These are phyloP conservation scores for Heteractis magnifica DNA, from an alignment of 92 coral and sea anemone genomes.

Conservation along the genomic window DNA sequence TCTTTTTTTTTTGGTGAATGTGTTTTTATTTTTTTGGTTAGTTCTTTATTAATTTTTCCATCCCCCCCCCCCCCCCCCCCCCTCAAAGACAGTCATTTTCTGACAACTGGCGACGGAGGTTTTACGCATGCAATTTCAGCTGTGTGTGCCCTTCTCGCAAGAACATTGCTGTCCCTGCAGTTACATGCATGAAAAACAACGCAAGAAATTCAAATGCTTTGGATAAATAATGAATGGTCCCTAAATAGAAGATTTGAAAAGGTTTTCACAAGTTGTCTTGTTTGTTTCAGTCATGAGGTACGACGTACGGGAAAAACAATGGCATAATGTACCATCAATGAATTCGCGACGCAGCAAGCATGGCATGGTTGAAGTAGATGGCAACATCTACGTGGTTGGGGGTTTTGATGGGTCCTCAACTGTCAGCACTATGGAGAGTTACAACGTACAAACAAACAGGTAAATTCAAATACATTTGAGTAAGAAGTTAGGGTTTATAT, in stretches of 20 bases:
- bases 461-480: background rate
- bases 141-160: too few species aligned
- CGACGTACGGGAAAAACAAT: conserved; percentile 90
- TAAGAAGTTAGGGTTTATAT: background rate
- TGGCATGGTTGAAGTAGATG: conserved; percentile 91
- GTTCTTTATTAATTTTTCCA: too few species aligned
- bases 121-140: too few species aligned
- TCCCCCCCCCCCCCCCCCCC: too few species aligned
- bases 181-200: too few species aligned
- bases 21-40: too few species aligned
- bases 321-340: conserved; percentile 90
- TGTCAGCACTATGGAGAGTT: conserved; percentile 81
- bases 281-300: conserved; percentile 66
- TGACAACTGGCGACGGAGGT: too few species aligned
- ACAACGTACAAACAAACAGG: conserved; percentile 78
- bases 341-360: conserved; percentile 89
- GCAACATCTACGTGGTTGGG: conserved; percentile 85
- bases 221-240: too few species aligned
- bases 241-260: background rate
- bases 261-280: background rate
- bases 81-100: too few species aligned
- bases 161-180: too few species aligned
- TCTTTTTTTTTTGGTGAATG: too few species aligned
- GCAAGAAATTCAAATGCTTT: too few species aligned
- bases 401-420: conserved; percentile 93